These are phyloP conservation scores for Cromileptes altivelis DNA, from an alignment of 2,113 vertebrate species.

Conservation along the genomic window DNA sequence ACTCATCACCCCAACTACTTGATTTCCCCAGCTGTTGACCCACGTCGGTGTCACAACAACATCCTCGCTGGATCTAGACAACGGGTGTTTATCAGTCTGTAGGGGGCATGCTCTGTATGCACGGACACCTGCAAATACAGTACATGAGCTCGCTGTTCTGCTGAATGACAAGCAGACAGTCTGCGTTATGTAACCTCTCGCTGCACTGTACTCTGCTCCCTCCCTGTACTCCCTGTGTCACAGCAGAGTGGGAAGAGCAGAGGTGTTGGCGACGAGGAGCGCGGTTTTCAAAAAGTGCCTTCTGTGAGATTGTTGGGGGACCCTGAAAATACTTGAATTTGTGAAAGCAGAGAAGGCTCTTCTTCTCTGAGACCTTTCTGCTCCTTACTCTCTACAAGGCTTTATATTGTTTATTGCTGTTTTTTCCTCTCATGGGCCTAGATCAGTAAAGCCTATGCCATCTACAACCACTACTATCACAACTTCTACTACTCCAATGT, in stretches of 20 bases:
- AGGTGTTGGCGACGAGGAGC: slow-evolving; percentile 6
- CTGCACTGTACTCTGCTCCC: slow-evolving; percentile 34
- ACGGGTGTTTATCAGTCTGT: slow-evolving; percentile 11
- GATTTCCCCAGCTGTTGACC: slow-evolving; percentile 11
- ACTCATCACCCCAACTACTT: slow-evolving; percentile 23
- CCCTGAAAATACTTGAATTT: slow-evolving; percentile 82
- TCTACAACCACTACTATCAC: slow-evolving; percentile 60
- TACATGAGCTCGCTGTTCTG: slow-evolving; percentile 2
- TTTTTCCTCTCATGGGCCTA: slow-evolving; percentile 71
- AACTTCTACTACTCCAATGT: slow-evolving; percentile 56
- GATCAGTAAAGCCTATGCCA: slow-evolving; percentile 77
- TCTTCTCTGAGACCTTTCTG: slow-evolving; percentile 18
- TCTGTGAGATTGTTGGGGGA: slow-evolving; percentile 68
- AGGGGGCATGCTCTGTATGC: slow-evolving; percentile 26
- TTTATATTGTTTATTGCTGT: slow-evolving; percentile 59
- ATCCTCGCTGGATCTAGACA: slow-evolving; percentile 18
- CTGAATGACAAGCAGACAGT: slow-evolving; percentile 18
- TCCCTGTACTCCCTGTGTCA: slow-evolving; percentile 9
- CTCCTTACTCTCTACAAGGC: slow-evolving; percentile 51
- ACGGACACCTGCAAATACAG: slow-evolving; percentile 17
- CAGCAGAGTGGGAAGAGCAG: slow-evolving; percentile 54
- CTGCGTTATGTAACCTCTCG: slow-evolving; percentile 51
- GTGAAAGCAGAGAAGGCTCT: slow-evolving; percentile 45
- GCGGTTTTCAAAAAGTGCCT: slow-evolving; percentile 70
- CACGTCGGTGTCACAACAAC: slow-evolving; percentile 9